Evolutionary conservation across 2,797 vertebrate genomes (phyloP), one percentile per base, ranked within the genome.

Genomic region (Phrynocephalus forsythii): DNA sequence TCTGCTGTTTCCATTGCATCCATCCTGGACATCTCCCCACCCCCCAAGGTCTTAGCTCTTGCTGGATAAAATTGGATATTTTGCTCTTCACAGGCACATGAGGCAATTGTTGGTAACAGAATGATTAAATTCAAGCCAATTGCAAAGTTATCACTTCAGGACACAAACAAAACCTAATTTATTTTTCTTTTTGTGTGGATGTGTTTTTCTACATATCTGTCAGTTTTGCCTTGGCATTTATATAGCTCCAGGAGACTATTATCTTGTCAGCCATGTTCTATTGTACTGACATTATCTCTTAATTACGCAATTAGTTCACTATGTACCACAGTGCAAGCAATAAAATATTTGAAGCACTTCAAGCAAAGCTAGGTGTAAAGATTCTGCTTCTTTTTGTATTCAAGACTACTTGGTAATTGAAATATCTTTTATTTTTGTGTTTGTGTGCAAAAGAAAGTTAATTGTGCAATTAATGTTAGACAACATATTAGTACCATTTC

Each of bases 281-380:
- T 91, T 89, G 94, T 94, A 83, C 90, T 96, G 94, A 95, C 95
- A 96, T 96, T 96, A 96, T 95, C 95, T 96, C 93, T 96, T 97
- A 96, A 97, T 96, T 96, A 96, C 88, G 94, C 94, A 95, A 95
- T 96, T 96, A 95, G 94, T 95, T 94, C 92, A 89, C 95, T 96
- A 95, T 91, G 94, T 96, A 90, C 94, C 94, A 85, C 93, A 94
- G 91, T 93, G 88, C 6, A 2, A 90, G 91, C 91, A 94, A 95
- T 95, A 95, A 95, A 96, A 94, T 93, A 95, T 93, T 94, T 91
- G 91, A 95, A 95, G 90, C 92, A 91, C 88, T 95, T 95, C 91
- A 93, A 92, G 90, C 52, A 88, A 93, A 96, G 91, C 83, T 77
- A 93, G 50, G 86, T 92, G 87, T 91, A 92, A 94, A 94, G 84